Base-by-base conservation (phyloP, 2,113 vertebrate genomes). In the Colossoma macropomum region DNA sequence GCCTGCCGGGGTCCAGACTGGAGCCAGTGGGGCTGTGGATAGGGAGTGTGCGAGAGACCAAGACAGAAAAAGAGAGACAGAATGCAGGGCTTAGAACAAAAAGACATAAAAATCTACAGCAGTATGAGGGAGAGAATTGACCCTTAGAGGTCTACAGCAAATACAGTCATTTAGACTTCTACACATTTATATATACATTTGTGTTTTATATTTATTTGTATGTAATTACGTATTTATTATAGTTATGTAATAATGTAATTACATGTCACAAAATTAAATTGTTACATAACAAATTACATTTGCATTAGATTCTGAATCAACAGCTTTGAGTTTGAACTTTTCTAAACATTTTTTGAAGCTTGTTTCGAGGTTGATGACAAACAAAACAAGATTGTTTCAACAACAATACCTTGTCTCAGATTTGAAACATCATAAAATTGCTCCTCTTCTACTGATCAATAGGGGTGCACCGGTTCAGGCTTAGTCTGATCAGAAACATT, bases 1-100 rank as follows among this genome's bases (percentile, higher is more conserved):
- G 77, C 19, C 77, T 83, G 80, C 62, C 27, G 82, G 38, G 59
- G 73, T 45, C 56, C 17, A 66, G 78, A 78, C 69, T 87, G 82
- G 84, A 86, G 77, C 73, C 88, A 82, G 76, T 54, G 63, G 60
- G 62, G 34, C 32, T 66, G 77, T 25, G 41, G 72, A 54, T 48
- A 66, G 50, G 77, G 62, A 59, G 79, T 30, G 74, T 30, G 50
- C 77, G 56, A 28, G 62, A 25, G 59, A 34, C 25, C 27, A 27
- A 23, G 74, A 27, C 73, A 75, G 17, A 60, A 41, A 63, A 41
- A 74, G 56, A 48, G 56, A 79, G 60, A 62, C 13, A 52, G 50
- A 17, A 74, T 30, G 59, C 59, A 62, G 23, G 76, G 63, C 30
- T 25, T 27, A 38, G 62, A 54, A 10, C n/a, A 25, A 25, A 28